Evolutionary conservation across 2,797 vertebrate species (phyloP).

Genomic region (Sitta carolinensis): DNA sequence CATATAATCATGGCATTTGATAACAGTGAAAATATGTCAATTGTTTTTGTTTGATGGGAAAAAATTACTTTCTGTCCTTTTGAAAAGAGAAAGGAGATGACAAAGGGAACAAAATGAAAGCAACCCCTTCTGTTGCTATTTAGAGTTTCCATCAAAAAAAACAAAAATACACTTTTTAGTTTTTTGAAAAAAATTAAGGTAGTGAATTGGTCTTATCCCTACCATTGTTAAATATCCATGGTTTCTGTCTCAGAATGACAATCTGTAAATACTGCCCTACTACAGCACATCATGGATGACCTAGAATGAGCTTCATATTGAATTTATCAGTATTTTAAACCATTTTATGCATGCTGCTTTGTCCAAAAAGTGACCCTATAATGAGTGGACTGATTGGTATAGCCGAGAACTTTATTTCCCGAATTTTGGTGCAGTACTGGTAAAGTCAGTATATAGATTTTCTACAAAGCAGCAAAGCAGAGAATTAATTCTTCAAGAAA

Average conservation of each 20-base stretch:
- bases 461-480: neutral
- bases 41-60: neutral
- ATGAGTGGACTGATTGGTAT: rapidly evolving
- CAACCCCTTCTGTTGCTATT: rapidly evolving
- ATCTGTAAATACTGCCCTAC: neutral
- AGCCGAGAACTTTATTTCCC: neutral
- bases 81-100: neutral
- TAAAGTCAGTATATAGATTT: neutral
- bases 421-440: neutral
- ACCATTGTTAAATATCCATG: neutral
- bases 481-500: neutral
- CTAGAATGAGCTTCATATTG: neutral
- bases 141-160: neutral
- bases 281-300: neutral
- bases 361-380: neutral
- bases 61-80: neutral
- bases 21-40: neutral
- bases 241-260: neutral
- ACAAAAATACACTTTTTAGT: rapidly evolving
- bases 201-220: neutral
- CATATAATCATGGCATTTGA: neutral
- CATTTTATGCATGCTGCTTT: neutral
- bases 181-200: neutral
- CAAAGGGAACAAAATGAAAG: neutral
- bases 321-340: neutral